Percentiles rank a stretch among this genome's conserved stretches.
phyloP scores from a whole-genome alignment of 2,797 vertebrate genomes.

The Diglossa cyanea region DNA sequence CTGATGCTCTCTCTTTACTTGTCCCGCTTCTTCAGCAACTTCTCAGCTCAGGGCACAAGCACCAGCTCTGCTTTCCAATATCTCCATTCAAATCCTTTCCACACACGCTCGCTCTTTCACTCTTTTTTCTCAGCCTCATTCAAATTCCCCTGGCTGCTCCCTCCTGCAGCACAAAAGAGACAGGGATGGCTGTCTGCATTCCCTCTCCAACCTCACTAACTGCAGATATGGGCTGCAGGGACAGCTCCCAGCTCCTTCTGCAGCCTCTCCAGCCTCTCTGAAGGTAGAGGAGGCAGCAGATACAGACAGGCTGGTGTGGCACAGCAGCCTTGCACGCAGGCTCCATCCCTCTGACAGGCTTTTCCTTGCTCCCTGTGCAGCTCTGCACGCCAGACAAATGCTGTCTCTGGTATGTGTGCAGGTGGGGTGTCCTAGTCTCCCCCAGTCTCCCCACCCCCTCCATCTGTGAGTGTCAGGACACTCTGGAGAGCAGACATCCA shows the following conservation, averaged over 20 bases:
- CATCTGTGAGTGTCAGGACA: neutral
- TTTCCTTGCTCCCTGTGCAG: neutral
- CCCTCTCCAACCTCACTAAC: neutral
- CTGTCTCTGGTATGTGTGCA: neutral
- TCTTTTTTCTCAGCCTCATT: conserved; percentile 4
- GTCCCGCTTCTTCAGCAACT: neutral
- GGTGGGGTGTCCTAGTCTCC: no score
- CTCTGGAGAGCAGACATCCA: neutral
- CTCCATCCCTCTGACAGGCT: neutral
- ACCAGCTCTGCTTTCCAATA: neutral
- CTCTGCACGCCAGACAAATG: neutral
- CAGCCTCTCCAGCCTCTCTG: accelerated
- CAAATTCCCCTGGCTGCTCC: neutral
- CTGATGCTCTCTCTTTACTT: neutral
- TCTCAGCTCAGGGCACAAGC: neutral
- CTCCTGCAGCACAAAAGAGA: neutral
- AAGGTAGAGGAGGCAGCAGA: neutral
- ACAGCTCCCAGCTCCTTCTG: neutral
- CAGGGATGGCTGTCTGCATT: neutral
- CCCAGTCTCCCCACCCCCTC: neutral
- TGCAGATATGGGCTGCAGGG: accelerated
- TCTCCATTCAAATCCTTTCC: neutral
- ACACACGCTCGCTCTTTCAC: accelerated
- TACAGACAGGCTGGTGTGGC: neutral
- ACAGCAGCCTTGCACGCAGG: accelerated